These are phyloP conservation scores for Pangasius macronema DNA, from an alignment of 2,797 vertebrate species.

Conservation along the genomic window DNA sequence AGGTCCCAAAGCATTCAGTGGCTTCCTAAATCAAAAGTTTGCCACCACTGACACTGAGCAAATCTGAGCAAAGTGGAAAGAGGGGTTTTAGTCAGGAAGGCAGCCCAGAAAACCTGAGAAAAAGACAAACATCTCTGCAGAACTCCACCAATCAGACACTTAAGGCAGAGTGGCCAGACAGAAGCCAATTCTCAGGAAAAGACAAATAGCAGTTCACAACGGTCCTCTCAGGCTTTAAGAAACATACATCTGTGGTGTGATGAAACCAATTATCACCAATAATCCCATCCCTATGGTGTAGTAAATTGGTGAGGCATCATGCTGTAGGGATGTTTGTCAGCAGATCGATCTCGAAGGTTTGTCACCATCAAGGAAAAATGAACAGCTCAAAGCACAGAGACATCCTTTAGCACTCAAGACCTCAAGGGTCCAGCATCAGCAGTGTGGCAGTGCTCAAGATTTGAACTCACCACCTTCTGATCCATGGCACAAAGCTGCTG, in stretches of 20 bases:
- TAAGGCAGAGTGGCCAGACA: background rate
- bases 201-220: background rate
- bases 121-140: background rate
- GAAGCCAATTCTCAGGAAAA: background rate
- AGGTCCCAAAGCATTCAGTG: background rate
- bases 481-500: background rate
- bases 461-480: background rate
- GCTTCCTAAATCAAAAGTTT: background rate
- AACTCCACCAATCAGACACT: background rate
- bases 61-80: background rate
- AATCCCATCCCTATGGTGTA: background rate
- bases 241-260: slow-evolving; percentile 1
- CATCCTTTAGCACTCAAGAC: background rate
- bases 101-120: background rate
- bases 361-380: background rate
- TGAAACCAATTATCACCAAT: slow-evolving; percentile 22
- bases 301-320: background rate
- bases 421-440: background rate
- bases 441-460: background rate
- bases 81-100: background rate
- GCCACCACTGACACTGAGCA: background rate
- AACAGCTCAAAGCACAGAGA: background rate
- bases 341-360: background rate
- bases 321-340: background rate
- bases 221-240: background rate